A percentile compares a stretch with the other conserved stretches of the same genome.
phyloP scores from a whole-genome alignment of 2,797 vertebrate genomes.

The Gephyroberyx darwinii region DNA sequence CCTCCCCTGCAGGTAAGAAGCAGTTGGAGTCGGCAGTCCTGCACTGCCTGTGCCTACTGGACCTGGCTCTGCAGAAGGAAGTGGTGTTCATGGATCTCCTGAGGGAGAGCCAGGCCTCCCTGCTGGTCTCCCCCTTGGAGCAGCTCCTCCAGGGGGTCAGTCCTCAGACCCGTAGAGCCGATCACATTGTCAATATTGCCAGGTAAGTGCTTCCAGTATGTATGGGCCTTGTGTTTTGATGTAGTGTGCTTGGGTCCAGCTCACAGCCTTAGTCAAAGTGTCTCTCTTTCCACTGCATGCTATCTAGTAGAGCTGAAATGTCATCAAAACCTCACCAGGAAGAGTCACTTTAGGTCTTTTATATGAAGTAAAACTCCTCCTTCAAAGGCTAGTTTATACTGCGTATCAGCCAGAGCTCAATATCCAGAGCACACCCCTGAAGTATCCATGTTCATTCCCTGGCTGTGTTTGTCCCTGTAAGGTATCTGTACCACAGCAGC shows the following conservation, averaged over 20 bases:
- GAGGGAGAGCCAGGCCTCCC: constrained; percentile 92
- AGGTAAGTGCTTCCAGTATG: constrained; percentile 79
- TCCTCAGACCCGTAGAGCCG: constrained; percentile 91
- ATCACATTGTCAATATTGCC: constrained; percentile 95
- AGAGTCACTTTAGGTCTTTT: neutral
- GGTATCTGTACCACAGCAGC: constrained; percentile 94
- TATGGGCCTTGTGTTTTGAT: no score
- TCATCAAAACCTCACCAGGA: neutral
- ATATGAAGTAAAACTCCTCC: neutral
- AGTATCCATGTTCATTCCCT: neutral
- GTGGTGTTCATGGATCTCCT: constrained; percentile 95
- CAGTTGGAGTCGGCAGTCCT: constrained; percentile 92
- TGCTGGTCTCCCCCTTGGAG: constrained; percentile 93
- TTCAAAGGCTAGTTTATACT: neutral
- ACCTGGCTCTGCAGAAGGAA: constrained; percentile 94
- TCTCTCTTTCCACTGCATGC: neutral
- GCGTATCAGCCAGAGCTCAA: neutral
- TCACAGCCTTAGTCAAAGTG: no score
- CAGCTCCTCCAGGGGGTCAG: constrained; percentile 97
- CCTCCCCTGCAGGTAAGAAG: constrained; percentile 86
- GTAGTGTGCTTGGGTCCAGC: no score
- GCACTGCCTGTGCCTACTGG: constrained; percentile 91
- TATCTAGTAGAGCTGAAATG: neutral
- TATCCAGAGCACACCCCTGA: neutral
- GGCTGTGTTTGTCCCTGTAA: constrained; percentile 59